phyloP scores from a whole-genome alignment of 2,888 invertebrate species.

The Fragum whitleyi region DNA sequence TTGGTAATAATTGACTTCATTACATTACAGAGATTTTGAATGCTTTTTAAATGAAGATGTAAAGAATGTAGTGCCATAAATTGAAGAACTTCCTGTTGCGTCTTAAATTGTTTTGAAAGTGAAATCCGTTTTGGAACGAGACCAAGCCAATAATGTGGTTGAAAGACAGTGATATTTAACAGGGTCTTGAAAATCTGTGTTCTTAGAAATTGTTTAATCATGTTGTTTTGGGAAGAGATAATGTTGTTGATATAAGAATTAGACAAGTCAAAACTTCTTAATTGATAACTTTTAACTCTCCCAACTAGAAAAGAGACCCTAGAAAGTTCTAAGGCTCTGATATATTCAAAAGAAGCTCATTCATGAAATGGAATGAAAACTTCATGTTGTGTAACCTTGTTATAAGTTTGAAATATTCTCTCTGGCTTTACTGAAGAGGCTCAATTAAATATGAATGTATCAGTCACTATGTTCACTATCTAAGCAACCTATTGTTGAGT shows the following conservation, averaged over 20 bases:
- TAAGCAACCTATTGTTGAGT: too few relatives aligned
- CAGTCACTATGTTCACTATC: too few relatives aligned
- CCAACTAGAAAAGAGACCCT: too few relatives aligned
- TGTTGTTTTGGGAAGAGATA: constrained; percentile 7
- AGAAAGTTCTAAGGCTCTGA: too few relatives aligned
- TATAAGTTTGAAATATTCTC: too few relatives aligned
- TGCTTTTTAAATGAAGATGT: background rate
- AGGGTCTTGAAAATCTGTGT: constrained; percentile 12
- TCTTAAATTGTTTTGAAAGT: constrained; percentile 2
- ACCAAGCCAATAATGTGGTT: constrained; percentile 20
- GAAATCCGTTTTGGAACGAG: constrained; percentile 1
- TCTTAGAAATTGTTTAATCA: constrained; percentile 7
- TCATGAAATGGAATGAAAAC: too few relatives aligned
- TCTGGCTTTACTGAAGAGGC: too few relatives aligned
- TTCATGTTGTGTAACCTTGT: too few relatives aligned
- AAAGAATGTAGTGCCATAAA: background rate
- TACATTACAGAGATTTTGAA: background rate
- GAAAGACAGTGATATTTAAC: constrained; percentile 23
- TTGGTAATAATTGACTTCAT: too few relatives aligned
- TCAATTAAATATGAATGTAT: too few relatives aligned
- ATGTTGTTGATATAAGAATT: constrained; percentile 13
- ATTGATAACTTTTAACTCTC: too few relatives aligned
- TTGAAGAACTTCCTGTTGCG: background rate
- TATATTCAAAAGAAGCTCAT: too few relatives aligned
- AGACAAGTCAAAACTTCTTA: background rate